Conservation (phyloP, 2,888 invertebrate genomes). For the Rhagonycha fulva region DNA sequence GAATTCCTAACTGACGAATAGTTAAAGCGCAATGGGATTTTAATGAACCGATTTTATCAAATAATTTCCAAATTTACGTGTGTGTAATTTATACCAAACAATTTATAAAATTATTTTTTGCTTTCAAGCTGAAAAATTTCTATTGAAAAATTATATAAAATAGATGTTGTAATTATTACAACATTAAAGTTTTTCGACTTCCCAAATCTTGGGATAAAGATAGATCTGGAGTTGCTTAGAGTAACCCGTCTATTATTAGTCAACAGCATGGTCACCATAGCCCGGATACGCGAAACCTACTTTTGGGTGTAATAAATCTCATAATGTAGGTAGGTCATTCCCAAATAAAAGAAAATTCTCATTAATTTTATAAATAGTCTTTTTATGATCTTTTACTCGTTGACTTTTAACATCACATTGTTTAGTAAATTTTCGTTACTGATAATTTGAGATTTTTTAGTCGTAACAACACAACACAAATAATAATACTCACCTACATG, state of each 20-base stretch:
- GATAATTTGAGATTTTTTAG: neutral
- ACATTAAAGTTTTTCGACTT: conserved; percentile 1
- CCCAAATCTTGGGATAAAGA: conserved; percentile 38
- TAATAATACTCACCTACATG: neutral
- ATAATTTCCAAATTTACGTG: neutral
- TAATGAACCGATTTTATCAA: neutral
- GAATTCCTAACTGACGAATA: neutral
- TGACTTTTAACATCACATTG: neutral
- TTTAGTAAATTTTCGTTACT: neutral
- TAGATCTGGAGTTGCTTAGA: conserved; percentile 38
- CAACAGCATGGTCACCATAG: conserved; percentile 34
- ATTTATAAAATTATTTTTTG: neutral
- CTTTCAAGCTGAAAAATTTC: neutral
- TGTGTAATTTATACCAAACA: neutral
- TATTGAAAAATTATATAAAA: neutral
- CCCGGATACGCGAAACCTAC: conserved; percentile 28
- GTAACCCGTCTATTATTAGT: conserved; percentile 43
- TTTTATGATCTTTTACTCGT: neutral
- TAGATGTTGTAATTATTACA: neutral
- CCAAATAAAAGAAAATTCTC: neutral
- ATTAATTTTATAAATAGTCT: neutral
- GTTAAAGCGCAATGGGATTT: neutral
- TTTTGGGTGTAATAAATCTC: neutral
- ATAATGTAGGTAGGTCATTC: neutral
- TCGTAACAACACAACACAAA: neutral